These are phyloP conservation scores for Habrosyne pyritoides DNA, from an alignment of 2,888 invertebrate genomes.

Conservation along the genomic window DNA sequence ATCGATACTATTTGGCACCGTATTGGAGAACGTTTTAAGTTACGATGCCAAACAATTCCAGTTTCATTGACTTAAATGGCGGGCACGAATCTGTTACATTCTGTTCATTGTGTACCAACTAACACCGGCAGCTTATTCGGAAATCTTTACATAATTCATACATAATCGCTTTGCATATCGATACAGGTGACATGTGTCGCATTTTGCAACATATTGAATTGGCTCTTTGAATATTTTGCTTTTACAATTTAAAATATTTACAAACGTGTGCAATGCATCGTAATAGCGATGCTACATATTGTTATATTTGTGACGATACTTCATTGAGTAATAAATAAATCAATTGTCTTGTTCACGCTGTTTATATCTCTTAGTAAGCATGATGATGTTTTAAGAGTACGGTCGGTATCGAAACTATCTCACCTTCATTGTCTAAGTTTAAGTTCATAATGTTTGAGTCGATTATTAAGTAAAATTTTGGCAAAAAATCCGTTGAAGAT, in stretches of 20 bases:
- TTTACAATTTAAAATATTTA: slow-evolving; percentile 23
- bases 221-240: slow-evolving; percentile 21
- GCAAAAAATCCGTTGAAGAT: background rate
- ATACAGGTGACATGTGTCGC: slow-evolving; percentile 74
- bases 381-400: too few species aligned
- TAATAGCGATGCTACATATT: background rate
- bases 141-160: slow-evolving; percentile 78
- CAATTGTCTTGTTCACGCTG: background rate
- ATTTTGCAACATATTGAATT: slow-evolving; percentile 43
- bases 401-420: too few species aligned
- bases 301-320: background rate
- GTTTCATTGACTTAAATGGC: slow-evolving; percentile 31
- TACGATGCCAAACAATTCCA: slow-evolving; percentile 18
- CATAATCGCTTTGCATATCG: slow-evolving; percentile 73
- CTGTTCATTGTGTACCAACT: slow-evolving; percentile 51
- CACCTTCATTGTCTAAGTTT: too few species aligned
- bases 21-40: slow-evolving; percentile 18
- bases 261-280: background rate
- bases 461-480: too few species aligned
- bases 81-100: slow-evolving; percentile 38
- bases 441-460: too few species aligned
- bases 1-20: background rate
- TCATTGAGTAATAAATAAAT: background rate
- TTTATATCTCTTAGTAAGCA: background rate
- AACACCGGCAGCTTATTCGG: slow-evolving; percentile 46